Evolutionary conservation across 1,140 invertebrate species (phyloP).

Genomic region (Meteorus sp.): DNA sequence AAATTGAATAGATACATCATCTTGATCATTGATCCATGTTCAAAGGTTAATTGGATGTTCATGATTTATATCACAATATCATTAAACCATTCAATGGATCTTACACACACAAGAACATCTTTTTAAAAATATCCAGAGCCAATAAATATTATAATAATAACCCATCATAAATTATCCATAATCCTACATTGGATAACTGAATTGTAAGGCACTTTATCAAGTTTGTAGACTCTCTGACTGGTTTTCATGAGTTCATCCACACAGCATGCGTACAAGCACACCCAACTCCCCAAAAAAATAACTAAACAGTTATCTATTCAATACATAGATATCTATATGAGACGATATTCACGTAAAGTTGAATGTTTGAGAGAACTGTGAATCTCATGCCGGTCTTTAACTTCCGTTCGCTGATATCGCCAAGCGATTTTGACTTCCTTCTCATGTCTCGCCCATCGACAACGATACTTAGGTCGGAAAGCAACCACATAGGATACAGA

Average conservation of each 20-base stretch:
- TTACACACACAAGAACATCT: too few relatives aligned
- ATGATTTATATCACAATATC: too few relatives aligned
- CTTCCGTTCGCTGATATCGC: conserved; percentile 27
- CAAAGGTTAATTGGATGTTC: too few relatives aligned
- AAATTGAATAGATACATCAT: too few relatives aligned
- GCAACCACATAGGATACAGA: neutral
- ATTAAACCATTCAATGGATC: too few relatives aligned
- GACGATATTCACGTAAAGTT: neutral
- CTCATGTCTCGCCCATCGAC: too few relatives aligned
- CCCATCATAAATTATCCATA: too few relatives aligned
- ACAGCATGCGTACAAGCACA: neutral
- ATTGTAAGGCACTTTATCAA: too few relatives aligned
- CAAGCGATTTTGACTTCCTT: conserved; percentile 22
- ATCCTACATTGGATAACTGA: neutral
- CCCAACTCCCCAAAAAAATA: too few relatives aligned
- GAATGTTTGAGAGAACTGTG: conserved; percentile 3
- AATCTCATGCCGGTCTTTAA: conserved; percentile 22
- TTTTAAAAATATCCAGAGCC: too few relatives aligned
- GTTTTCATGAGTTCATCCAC: neutral
- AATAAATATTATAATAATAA: too few relatives aligned
- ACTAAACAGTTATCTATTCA: conserved; percentile 10
- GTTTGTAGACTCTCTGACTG: neutral
- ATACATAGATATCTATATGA: neutral
- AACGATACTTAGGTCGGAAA: neutral
- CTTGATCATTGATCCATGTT: too few relatives aligned